Evolutionary conservation across 2,113 vertebrate species (phyloP), one percentile per base, ranked within the genome.

Genomic region (Gobio gobio): DNA sequence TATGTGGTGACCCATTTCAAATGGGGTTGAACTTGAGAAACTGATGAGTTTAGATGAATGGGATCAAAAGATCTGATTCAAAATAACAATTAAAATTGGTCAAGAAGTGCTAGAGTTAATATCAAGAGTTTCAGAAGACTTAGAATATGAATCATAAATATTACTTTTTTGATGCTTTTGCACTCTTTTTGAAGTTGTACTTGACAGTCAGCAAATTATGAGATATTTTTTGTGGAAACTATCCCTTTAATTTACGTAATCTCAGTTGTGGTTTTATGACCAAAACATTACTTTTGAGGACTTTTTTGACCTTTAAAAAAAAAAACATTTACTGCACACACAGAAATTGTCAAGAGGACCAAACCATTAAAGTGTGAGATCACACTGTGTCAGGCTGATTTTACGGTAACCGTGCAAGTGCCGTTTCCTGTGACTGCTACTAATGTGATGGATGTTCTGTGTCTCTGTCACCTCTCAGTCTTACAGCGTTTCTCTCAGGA

Each of bases 391-490:
- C 33, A 64, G 13, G 36, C 49, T 59, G 51, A 24, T 59, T 59
- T 75, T 5, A 64, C 2, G 18, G 33, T 40, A 26, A 24, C 26
- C 45, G 2, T 70, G 47, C 2, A 20, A 70, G 47, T 0, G 10
- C 16, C 13, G 24, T 83, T 74, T 43, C 24, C 43, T n/a, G 61
- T 66, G 83, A 68, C 45, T 66, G 58, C 74, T 70, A 33, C 63
- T 70, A 78, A 70, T 63, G 22, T 84, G 83, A 63, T 76, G 72
- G 58, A 76, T 61, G n/a, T 16, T 29, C n/a, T 33, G 72, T 40
- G 58, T 84, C 61, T 47, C 83, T 76, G 83, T 84, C 83, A 84
- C 36, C 43, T 75, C 56, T 63, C 83, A 14, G 18, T 56, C 16
- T 20, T 47, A 24, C 58, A 36, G 33, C 3, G 6, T 72, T 54